These are phyloP conservation scores for Falco berigora DNA, from an alignment of 2,797 vertebrate genomes.

Conservation along the genomic window DNA sequence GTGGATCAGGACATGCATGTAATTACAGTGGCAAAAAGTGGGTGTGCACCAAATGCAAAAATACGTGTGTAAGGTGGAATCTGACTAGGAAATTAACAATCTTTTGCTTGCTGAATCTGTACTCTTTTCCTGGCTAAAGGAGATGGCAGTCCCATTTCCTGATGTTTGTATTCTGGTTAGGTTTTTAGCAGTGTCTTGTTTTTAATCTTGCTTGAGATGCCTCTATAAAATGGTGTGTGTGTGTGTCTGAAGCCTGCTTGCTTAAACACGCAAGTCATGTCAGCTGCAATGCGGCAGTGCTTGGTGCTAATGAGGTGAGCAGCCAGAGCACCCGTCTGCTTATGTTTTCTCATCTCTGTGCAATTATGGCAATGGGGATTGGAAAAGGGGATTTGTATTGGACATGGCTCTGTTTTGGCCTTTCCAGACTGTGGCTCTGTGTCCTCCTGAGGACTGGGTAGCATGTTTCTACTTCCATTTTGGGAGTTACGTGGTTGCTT, in stretches of 20 bases:
- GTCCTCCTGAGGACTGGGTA: background rate
- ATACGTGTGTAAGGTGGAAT: background rate
- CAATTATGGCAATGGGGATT: background rate
- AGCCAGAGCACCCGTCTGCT: slow-evolving; percentile 28
- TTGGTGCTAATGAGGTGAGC: slow-evolving; percentile 65
- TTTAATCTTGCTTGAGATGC: slow-evolving; percentile 11
- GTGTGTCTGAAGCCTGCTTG: slow-evolving; percentile 31
- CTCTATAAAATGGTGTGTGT: background rate
- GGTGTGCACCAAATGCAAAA: background rate
- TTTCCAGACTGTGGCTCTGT: background rate
- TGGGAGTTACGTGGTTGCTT: background rate
- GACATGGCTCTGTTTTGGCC: background rate
- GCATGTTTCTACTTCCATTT: background rate
- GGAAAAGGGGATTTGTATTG: background rate
- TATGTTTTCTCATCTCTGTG: slow-evolving; percentile 32
- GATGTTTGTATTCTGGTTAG: background rate
- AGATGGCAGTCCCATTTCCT: background rate
- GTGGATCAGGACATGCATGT: background rate
- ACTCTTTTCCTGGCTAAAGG: background rate
- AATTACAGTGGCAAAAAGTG: background rate
- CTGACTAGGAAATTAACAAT: background rate
- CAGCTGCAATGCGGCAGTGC: slow-evolving; percentile 68
- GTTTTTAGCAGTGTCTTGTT: background rate
- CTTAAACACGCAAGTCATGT: slow-evolving; percentile 52
- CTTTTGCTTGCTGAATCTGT: background rate